Percentiles rank a stretch among this genome's conserved stretches.
Conservation (phyloP, 1,140 invertebrate species). For the Eueides isabella region DNA sequence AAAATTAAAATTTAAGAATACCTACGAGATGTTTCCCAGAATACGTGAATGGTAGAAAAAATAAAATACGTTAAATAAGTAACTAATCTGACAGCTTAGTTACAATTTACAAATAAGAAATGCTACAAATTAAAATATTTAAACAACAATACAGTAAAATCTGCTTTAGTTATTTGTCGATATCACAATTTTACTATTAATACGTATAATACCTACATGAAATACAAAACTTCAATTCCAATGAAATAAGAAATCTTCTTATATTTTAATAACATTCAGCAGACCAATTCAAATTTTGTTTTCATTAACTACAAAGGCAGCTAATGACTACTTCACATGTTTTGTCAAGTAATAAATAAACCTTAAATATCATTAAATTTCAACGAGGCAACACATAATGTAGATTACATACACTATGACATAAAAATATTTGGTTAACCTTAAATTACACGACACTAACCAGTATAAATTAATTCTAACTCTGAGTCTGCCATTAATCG, state of each 20-base stretch:
- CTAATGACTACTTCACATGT: not conserved
- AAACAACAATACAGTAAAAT: no score
- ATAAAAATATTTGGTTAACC: constrained; percentile 33
- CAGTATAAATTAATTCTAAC: constrained; percentile 25
- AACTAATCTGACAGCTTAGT: not conserved
- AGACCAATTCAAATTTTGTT: not conserved
- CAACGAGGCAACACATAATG: not conserved
- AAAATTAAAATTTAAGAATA: constrained; percentile 13
- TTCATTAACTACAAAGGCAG: no score
- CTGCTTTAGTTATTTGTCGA: not conserved
- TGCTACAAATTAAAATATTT: not conserved
- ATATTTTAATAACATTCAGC: not conserved
- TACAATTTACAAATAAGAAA: not conserved
- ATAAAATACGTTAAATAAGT: not conserved
- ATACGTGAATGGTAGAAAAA: not conserved
- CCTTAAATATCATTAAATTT: not conserved
- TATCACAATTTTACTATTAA: not conserved
- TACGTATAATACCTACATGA: not conserved
- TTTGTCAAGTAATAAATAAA: not conserved
- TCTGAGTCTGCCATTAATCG: constrained; percentile 19
- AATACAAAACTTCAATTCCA: not conserved
- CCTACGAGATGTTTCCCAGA: not conserved
- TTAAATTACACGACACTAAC: constrained; percentile 26
- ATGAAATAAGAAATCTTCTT: not conserved
- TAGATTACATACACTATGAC: constrained; percentile 14